Evolutionary conservation across 2,113 vertebrate species (phyloP).

Genomic region (Notothenia coriiceps): DNA sequence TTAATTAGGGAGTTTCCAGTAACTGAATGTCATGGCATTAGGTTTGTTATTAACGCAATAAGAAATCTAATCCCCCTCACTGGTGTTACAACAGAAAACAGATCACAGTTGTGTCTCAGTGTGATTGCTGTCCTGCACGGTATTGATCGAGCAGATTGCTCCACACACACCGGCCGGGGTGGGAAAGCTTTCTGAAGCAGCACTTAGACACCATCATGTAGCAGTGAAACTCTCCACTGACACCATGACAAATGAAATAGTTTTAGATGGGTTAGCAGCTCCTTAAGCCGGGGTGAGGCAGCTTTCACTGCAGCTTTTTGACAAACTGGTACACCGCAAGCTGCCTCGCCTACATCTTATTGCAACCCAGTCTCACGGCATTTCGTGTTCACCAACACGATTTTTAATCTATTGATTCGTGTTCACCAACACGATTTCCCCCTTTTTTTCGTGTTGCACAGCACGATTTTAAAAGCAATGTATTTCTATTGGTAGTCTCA

Average conservation of each 20-base stretch:
- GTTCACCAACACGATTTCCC: no score
- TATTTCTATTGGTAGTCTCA: no score
- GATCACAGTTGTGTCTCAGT: not conserved
- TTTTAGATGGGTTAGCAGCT: conserved; percentile 61
- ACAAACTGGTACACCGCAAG: conserved; percentile 33
- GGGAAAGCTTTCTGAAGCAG: conserved; percentile 13
- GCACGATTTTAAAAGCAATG: no score
- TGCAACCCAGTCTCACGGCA: no score
- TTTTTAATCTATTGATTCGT: no score
- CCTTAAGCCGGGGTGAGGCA: conserved; percentile 36
- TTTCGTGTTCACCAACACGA: no score
- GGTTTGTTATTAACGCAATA: not conserved
- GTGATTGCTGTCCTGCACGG: not conserved
- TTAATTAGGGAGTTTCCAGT: no score
- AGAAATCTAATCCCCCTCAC: not conserved
- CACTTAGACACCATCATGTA: conserved; percentile 23
- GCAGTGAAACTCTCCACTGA: conserved; percentile 36
- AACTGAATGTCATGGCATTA: no score
- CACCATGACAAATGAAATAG: conserved; percentile 64
- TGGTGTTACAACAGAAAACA: no score
- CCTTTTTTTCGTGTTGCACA: no score
- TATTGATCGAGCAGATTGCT: conserved; percentile 26
- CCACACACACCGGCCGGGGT: not conserved
- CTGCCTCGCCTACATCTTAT: conserved; percentile 10
- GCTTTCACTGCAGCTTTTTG: conserved; percentile 37